A percentile compares a stretch with the other conserved stretches of the same genome.
These are phyloP conservation scores for Ranitomeya imitator DNA, from an alignment of 2,113 vertebrate species.

Conservation along the genomic window DNA sequence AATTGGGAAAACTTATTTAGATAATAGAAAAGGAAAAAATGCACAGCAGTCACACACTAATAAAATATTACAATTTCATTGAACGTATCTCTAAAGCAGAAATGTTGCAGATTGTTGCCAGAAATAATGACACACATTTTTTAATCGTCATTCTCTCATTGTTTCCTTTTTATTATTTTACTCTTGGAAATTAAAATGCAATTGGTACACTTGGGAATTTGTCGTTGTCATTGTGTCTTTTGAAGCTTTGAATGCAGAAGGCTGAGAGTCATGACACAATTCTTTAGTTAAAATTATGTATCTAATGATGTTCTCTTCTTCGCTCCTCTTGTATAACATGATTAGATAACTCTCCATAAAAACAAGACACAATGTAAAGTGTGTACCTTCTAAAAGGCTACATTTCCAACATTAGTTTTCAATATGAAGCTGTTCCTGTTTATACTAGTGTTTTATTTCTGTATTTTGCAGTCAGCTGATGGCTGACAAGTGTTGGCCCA, in stretches of 20 bases:
- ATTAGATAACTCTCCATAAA: not conserved
- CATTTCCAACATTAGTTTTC: not conserved
- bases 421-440: not conserved
- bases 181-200: conserved; percentile 26
- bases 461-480: not conserved
- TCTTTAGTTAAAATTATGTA: conserved; percentile 37
- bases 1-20: not conserved
- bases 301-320: conserved; percentile 24
- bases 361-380: not conserved
- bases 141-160: not conserved
- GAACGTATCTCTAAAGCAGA: not conserved
- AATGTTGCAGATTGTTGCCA: not conserved
- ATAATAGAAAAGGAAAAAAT: not conserved
- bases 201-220: conserved; percentile 15
- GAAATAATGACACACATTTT: conserved; percentile 32
- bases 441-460: not conserved
- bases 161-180: conserved; percentile 15
- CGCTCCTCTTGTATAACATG: conserved; percentile 12
- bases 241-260: conserved; percentile 17
- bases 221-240: conserved; percentile 33
- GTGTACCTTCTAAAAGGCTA: not conserved
- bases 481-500: not conserved
- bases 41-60: not conserved
- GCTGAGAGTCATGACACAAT: conserved; percentile 10
- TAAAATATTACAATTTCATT: too few species aligned